Evolutionary conservation across 2,888 invertebrate species (phyloP).

Genomic region (Tribolium freemani): DNA sequence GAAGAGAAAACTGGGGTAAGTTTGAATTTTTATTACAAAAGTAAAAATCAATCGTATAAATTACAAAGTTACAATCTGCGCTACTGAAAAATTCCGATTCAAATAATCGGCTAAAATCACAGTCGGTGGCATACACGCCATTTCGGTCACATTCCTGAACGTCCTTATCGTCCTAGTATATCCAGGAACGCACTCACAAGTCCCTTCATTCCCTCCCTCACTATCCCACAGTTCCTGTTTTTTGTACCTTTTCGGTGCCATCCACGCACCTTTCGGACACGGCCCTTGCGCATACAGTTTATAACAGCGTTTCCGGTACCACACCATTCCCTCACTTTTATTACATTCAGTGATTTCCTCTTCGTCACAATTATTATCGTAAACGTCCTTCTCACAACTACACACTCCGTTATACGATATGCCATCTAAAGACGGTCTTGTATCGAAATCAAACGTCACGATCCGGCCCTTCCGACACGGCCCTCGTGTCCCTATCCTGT

Average conservation of each 20-base stretch:
- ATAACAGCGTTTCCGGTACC: constrained; percentile 80
- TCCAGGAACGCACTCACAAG: constrained; percentile 78
- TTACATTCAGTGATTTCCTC: constrained; percentile 52
- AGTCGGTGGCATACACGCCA: constrained; percentile 74
- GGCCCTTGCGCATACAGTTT: constrained; percentile 84
- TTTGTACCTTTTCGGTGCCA: constrained; percentile 71
- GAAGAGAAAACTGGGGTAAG: constrained; percentile 72
- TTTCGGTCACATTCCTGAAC: constrained; percentile 60
- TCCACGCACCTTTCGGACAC: constrained; percentile 80
- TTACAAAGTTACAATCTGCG: constrained; percentile 42
- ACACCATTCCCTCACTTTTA: constrained; percentile 72
- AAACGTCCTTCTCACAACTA: constrained; percentile 71
- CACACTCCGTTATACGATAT: constrained; percentile 88
- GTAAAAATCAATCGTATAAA: constrained; percentile 14
- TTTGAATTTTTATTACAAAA: constrained; percentile 39
- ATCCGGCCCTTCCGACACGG: constrained; percentile 82
- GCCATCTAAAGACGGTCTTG: constrained; percentile 83
- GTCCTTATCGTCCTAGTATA: constrained; percentile 68
- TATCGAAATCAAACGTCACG: constrained; percentile 85
- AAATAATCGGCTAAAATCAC: constrained; percentile 77
- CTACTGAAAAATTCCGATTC: constrained; percentile 67
- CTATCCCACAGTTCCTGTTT: constrained; percentile 49
- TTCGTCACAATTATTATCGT: constrained; percentile 47
- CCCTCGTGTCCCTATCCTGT: constrained; percentile 82
- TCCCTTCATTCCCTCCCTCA: constrained; percentile 53